Conservation (phyloP, 1,140 invertebrate genomes). For the Leguminivora glycinivorella region DNA sequence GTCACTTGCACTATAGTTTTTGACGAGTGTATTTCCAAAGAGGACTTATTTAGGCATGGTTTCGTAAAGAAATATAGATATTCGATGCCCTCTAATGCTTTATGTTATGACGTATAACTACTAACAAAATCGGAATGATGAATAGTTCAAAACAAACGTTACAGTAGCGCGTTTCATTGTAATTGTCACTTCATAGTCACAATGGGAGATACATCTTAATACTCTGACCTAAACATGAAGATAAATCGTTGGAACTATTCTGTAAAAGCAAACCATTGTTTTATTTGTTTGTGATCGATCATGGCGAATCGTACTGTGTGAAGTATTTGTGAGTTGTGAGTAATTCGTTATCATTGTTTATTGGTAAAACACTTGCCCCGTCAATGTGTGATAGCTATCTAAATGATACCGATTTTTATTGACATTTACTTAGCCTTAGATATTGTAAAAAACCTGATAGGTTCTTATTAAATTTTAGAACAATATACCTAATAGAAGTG, state of each 20-base stretch:
- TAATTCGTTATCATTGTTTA: no score
- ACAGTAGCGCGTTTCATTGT: background rate
- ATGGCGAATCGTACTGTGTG: conserved; percentile 13
- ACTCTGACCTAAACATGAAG: conserved; percentile 12
- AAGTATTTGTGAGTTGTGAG: conserved; percentile 12
- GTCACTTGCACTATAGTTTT: no score
- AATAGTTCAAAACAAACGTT: background rate
- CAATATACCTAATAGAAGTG: no score
- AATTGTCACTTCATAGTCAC: conserved; percentile 12
- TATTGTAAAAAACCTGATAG: no score
- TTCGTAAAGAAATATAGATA: background rate
- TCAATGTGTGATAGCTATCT: background rate
- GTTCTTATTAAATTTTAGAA: no score
- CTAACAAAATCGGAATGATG: conserved; percentile 6
- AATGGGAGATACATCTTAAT: conserved; percentile 25
- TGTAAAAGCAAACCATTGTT: conserved; percentile 26
- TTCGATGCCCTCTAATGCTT: background rate
- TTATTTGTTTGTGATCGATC: conserved; percentile 19
- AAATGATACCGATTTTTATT: background rate
- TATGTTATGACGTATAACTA: background rate
- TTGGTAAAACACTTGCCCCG: conserved; percentile 11
- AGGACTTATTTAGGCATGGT: no score
- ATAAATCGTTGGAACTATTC: background rate
- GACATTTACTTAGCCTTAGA: conserved; percentile 7
- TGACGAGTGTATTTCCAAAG: no score